These are phyloP conservation scores for Taurulus bubalis DNA, from an alignment of 2,113 vertebrate species.

Conservation along the genomic window DNA sequence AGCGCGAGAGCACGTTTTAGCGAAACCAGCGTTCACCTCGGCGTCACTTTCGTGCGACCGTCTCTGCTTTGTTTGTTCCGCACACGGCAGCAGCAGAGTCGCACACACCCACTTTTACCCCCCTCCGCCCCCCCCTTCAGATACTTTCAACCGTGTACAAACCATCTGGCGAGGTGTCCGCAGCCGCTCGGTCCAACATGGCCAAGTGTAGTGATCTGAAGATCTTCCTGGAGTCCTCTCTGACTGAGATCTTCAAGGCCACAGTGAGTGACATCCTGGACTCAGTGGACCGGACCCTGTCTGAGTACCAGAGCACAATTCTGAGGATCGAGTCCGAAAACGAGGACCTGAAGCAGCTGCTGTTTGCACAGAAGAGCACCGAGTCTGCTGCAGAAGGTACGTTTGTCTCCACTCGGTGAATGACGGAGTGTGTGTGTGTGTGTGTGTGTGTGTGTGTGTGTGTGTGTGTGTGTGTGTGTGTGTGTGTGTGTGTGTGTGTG, in stretches of 20 bases:
- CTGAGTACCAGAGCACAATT: slow-evolving; percentile 77
- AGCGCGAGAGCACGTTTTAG: slow-evolving; percentile 7
- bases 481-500: not conserved
- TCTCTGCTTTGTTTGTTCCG: slow-evolving; percentile 75
- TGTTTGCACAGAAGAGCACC: slow-evolving; percentile 54
- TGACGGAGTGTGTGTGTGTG: not conserved
- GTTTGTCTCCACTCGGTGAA: not conserved
- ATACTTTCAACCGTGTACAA: slow-evolving; percentile 13
- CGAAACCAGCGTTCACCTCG: not conserved
- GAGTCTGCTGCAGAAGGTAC: slow-evolving; percentile 53
- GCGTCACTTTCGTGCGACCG: slow-evolving; percentile 62
- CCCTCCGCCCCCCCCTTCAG: not conserved
- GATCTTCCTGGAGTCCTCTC: slow-evolving; percentile 76
- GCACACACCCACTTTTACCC: slow-evolving; percentile 27
- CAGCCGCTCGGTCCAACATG: slow-evolving; percentile 53
- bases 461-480: too few relatives aligned
- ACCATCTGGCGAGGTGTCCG: not conserved
- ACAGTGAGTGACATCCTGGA: slow-evolving; percentile 83
- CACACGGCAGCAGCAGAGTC: slow-evolving; percentile 54
- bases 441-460: not conserved
- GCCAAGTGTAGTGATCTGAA: slow-evolving; percentile 73
- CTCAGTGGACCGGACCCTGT: slow-evolving; percentile 80
- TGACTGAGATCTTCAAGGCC: slow-evolving; percentile 82
- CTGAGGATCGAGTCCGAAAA: slow-evolving; percentile 79
- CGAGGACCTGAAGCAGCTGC: slow-evolving; percentile 74